A percentile compares a stretch with the other conserved stretches of the same genome.
phyloP scores from a whole-genome alignment of 2,113 vertebrate genomes.

The Rhinolophus sinicus region DNA sequence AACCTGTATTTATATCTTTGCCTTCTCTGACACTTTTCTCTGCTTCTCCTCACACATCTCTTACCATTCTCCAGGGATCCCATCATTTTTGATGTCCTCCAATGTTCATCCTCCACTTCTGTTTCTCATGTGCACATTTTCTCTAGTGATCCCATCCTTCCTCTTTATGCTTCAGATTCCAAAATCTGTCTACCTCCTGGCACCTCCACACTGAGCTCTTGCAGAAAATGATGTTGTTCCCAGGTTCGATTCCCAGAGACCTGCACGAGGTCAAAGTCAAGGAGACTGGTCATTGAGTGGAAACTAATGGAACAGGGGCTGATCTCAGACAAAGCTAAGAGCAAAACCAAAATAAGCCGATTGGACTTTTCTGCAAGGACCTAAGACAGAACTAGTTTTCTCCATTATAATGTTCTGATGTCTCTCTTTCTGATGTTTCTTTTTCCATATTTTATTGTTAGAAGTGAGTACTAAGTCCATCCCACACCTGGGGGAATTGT shows the following conservation, averaged over 20 bases:
- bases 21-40: background rate
- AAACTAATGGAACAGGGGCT: background rate
- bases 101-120: background rate
- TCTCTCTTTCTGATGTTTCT: background rate
- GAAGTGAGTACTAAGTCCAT: background rate
- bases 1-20: background rate
- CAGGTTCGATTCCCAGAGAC: background rate
- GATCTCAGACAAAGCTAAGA: background rate
- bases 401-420: background rate
- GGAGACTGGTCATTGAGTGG: background rate
- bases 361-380: background rate
- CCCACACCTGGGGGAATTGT: background rate
- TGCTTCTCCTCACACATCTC: background rate
- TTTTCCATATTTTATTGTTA: background rate
- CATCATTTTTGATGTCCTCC: background rate
- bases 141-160: background rate
- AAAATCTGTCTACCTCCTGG: background rate
- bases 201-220: background rate
- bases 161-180: background rate
- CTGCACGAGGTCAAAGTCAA: background rate
- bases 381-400: background rate
- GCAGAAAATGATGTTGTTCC: background rate
- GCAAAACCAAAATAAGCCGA: background rate
- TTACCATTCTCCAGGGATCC: background rate
- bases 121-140: background rate